Base-by-base conservation (phyloP, 2,113 vertebrate species). In the Bos javanicus region DNA sequence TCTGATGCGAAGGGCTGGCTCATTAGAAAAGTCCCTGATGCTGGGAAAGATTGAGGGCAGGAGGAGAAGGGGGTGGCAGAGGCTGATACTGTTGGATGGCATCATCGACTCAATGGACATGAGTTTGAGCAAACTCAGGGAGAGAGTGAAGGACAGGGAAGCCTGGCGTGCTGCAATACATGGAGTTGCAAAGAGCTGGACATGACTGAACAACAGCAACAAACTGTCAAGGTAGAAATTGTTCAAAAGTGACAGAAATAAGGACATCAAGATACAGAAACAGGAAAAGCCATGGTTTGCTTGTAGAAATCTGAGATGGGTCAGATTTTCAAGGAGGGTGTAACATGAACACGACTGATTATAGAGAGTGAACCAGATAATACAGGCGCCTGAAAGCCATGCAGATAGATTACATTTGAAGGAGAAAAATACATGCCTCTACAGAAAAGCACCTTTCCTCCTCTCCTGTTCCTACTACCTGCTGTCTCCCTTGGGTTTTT, bases 91-190 rank as follows among this genome's bases (percentile, higher is more conserved):
- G 71, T 25, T 74, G 36, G 71, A 43, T 23, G 67, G 19, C n/a
- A 26, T 76, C 36, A 76, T 43, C 0, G 11, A 14, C 23, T 76
- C 71, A 26, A 13, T 14, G 71, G 21, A 26, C 71, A 4, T 26
- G 36, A 43, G 23, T 76, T 11, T 43, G 36, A 76, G 6, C 23
- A 25, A 43, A 76, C 36, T 43, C 21, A 0, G 36, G 36, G 71
- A 2, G 36, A 76, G 1, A 14, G 36, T 25, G 36, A 76, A 25
- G 71, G 36, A 26, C 71, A 14, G 36, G 36, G 71, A 26, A 43
- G 71, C 36, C 12, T 14, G 36, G 12, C 12, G 23, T 43, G 71
- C 12, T 76, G 36, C 23, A 26, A 1, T 3, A 0, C 23, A 4
- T 14, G 36, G 71, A 7, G 71, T 2, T 25, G 23, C 23, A 15